Conservation (phyloP, 2,888 invertebrate species). For the Drosophila nr. perissopoda region DNA sequence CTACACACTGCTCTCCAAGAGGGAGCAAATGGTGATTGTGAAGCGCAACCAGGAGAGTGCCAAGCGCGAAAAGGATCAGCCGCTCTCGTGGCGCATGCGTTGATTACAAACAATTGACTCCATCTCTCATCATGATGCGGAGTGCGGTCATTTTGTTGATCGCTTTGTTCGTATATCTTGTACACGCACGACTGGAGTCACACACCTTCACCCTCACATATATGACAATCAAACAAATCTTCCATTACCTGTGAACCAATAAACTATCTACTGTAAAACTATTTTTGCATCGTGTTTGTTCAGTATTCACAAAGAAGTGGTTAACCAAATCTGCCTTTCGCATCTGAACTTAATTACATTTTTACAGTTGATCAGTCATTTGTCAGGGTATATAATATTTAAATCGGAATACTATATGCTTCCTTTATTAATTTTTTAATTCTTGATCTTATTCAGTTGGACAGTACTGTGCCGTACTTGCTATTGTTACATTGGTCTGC, state of each 20-base stretch:
- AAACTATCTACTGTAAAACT: background rate
- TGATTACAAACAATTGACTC: conserved; percentile 8
- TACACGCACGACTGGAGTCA: background rate
- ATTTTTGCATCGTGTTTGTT: background rate
- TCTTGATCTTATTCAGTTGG: background rate
- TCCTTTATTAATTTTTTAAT: no score
- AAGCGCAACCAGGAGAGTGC: conserved; percentile 59
- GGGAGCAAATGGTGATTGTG: conserved; percentile 59
- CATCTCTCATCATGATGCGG: background rate
- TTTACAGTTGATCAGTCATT: background rate
- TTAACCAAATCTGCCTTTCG: background rate
- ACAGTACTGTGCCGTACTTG: background rate
- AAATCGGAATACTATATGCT: background rate
- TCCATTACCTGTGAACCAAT: background rate
- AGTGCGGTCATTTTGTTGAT: background rate
- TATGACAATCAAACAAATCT: background rate
- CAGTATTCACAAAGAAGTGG: background rate
- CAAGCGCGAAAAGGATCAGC: conserved; percentile 66
- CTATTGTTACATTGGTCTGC: background rate
- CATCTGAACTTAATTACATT: background rate
- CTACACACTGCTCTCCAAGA: conserved; percentile 56
- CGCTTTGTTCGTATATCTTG: background rate
- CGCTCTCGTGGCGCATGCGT: conserved; percentile 69
- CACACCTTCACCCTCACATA: background rate
- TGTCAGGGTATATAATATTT: background rate